Evolutionary conservation across 1,140 invertebrate genomes (phyloP).

Genomic region (Stegodyphus mimosarum): DNA sequence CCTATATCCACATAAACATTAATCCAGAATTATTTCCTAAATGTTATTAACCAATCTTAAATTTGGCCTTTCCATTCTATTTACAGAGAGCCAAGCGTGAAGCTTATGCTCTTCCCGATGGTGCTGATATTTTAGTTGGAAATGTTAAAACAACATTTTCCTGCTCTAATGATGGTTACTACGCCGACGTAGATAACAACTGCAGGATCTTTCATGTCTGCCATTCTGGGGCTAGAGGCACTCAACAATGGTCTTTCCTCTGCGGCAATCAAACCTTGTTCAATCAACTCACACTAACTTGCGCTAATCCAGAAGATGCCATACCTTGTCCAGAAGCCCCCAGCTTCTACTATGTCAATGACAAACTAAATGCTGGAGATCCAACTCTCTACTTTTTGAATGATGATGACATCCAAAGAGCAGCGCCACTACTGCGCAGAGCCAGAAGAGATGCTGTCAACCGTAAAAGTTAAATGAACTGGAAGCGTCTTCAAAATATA

Average conservation of each 20-base stretch:
- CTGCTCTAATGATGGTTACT: slow-evolving; percentile 67
- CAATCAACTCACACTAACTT: slow-evolving; percentile 78
- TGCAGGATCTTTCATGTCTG: slow-evolving; percentile 68
- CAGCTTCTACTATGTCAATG: slow-evolving; percentile 65
- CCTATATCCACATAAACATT: too few relatives aligned
- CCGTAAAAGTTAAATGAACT: too few relatives aligned
- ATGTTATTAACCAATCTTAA: too few relatives aligned
- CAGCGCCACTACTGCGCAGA: slow-evolving; percentile 39
- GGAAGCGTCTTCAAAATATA: too few relatives aligned
- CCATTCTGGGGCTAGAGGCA: slow-evolving; percentile 70
- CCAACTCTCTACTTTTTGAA: slow-evolving; percentile 53
- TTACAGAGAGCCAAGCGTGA: slow-evolving; percentile 57
- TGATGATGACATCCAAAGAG: slow-evolving; percentile 61
- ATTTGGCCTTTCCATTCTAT: slow-evolving; percentile 49
- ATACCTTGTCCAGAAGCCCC: slow-evolving; percentile 66
- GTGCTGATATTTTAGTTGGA: slow-evolving; percentile 63
- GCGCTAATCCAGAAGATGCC: slow-evolving; percentile 64
- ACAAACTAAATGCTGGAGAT: slow-evolving; percentile 61
- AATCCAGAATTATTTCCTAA: too few relatives aligned
- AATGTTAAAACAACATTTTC: slow-evolving; percentile 63
- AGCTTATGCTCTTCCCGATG: slow-evolving; percentile 63
- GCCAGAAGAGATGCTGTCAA: slow-evolving; percentile 1
- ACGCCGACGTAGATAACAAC: slow-evolving; percentile 68
- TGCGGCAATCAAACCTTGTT: slow-evolving; percentile 87
- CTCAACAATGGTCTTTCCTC: slow-evolving; percentile 80